A percentile compares a stretch with the other conserved stretches of the same genome.
These are phyloP conservation scores for Cricetomys ansorgei DNA, from an alignment of 2,113 vertebrate species.

Conservation along the genomic window DNA sequence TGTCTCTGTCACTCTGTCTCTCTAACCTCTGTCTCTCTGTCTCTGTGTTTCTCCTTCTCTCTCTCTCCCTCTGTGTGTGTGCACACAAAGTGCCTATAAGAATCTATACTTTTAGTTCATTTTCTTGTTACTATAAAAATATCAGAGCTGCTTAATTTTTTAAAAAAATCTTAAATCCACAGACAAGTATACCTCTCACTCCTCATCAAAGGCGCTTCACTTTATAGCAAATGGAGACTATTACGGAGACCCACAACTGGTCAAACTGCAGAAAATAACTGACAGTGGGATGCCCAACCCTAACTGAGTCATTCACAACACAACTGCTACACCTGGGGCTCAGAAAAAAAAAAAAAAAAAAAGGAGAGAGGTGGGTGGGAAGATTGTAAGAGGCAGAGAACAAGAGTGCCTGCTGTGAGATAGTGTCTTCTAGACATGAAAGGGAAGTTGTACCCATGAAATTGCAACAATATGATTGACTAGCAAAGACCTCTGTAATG, in stretches of 20 bases:
- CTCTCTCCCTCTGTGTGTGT: background rate
- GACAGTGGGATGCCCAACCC: background rate
- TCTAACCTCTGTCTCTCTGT: background rate
- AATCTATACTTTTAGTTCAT: background rate
- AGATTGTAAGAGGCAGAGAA: background rate
- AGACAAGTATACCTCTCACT: background rate
- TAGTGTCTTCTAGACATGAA: background rate
- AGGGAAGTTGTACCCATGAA: background rate
- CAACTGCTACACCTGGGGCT: background rate
- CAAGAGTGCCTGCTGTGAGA: background rate
- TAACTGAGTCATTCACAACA: background rate
- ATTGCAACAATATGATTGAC: background rate
- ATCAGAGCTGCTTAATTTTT: constrained; percentile 14
- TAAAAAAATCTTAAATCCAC: background rate
- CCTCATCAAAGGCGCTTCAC: background rate
- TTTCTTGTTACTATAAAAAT: background rate
- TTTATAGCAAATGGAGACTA: background rate
- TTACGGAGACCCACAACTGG: background rate
- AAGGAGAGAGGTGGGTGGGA: background rate
- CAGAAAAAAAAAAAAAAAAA: background rate
- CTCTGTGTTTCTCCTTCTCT: background rate
- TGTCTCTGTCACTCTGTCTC: background rate
- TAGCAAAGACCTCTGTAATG: background rate
- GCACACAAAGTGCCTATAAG: background rate
- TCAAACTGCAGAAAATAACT: background rate